Conservation (phyloP, 1,140 invertebrate species). For the Meloidogyne floridensis region DNA sequence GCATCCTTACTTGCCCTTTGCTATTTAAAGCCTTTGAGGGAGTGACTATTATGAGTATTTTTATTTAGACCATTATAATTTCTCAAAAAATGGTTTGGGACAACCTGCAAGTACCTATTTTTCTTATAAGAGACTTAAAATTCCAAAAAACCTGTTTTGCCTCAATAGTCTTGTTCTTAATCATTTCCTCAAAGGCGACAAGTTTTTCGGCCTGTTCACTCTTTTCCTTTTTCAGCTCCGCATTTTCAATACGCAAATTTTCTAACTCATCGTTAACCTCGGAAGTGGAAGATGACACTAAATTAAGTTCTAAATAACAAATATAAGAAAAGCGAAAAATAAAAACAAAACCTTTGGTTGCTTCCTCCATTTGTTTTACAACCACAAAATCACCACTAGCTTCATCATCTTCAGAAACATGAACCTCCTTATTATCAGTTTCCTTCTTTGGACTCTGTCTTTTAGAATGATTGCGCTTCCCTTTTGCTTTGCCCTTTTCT, state of each 20-base stretch:
- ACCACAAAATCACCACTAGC: not conserved
- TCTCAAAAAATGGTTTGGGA: no score
- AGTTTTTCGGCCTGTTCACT: not conserved
- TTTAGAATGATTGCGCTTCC: slow-evolving; percentile 31
- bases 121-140: no score
- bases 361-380: not conserved
- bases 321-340: no score
- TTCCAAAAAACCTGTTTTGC: not conserved
- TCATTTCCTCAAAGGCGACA: not conserved
- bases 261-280: not conserved
- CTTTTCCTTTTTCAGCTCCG: not conserved
- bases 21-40: no score
- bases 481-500: slow-evolving; percentile 35
- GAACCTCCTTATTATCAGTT: not conserved
- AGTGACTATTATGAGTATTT: no score
- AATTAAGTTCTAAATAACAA: not conserved
- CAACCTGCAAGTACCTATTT: no score
- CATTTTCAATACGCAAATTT: not conserved
- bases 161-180: not conserved
- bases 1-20: no score
- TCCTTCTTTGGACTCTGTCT: slow-evolving; percentile 31
- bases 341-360: not conserved
- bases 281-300: not conserved
- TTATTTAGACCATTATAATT: no score
- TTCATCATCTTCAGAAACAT: not conserved